phyloP scores from a whole-genome alignment of 2,113 vertebrate genomes.

The Azemiops feae region DNA sequence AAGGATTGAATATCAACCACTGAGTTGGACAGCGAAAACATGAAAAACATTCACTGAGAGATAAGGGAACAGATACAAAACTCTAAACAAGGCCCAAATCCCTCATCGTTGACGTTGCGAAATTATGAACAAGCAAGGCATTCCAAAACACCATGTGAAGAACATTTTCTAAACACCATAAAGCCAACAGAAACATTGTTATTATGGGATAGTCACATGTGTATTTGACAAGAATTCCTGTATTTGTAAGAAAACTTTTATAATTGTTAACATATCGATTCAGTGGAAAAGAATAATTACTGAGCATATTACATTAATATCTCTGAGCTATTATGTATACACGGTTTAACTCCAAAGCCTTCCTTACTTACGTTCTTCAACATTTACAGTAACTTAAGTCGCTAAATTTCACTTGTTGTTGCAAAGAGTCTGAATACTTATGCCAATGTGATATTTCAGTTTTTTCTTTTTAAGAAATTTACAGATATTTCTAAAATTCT shows the following conservation, averaged over 20 bases:
- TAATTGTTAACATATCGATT: background rate
- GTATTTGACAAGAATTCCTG: background rate
- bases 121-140: background rate
- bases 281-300: background rate
- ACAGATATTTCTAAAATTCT: background rate
- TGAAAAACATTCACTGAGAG: background rate
- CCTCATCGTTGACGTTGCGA: background rate
- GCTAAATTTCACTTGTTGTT: background rate
- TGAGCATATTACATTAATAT: background rate
- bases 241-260: background rate
- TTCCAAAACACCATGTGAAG: background rate
- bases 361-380: background rate
- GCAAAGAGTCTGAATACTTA: background rate
- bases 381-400: background rate
- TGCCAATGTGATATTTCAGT: background rate
- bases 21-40: background rate
- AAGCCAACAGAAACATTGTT: background rate
- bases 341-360: background rate
- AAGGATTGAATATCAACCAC: background rate
- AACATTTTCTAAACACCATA: background rate
- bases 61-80: background rate
- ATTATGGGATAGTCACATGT: background rate
- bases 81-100: background rate
- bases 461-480: background rate
- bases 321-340: background rate